phyloP scores from a whole-genome alignment of 2,113 vertebrate genomes.

The Ariopsis seemanni region DNA sequence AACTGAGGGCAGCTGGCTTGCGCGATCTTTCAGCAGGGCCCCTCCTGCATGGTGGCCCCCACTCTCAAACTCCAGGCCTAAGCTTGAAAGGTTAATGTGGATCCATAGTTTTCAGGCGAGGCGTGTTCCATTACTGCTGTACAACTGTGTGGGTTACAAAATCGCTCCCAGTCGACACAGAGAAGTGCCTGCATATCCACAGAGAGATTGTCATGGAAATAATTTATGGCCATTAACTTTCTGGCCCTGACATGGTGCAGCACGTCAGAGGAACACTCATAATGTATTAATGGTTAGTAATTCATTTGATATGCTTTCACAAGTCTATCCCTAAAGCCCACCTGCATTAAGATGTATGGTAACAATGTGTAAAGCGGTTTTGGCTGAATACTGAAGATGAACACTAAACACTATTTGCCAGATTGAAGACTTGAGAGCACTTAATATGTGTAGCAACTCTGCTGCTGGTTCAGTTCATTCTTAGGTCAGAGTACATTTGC shows the following conservation, averaged over 20 bases:
- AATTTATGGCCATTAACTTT: conserved; percentile 75
- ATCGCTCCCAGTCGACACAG: conserved; percentile 59
- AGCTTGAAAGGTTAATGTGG: conserved; percentile 59
- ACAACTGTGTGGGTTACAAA: conserved; percentile 56
- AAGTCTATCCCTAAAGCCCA: conserved; percentile 50
- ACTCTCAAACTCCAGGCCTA: conserved; percentile 27
- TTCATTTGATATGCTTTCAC: conserved; percentile 60
- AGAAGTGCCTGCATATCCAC: conserved; percentile 69
- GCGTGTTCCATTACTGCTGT: conserved; percentile 57
- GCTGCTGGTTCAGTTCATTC: neutral
- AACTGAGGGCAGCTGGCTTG: conserved; percentile 46
- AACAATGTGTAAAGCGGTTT: conserved; percentile 40
- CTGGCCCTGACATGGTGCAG: conserved; percentile 56
- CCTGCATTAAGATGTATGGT: conserved; percentile 49
- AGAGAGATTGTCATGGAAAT: conserved; percentile 76
- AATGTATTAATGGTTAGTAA: conserved; percentile 68
- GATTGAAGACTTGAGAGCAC: neutral
- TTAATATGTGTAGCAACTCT: neutral
- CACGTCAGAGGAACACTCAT: conserved; percentile 53
- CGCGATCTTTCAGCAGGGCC: conserved; percentile 72
- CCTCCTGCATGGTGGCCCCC: conserved; percentile 66
- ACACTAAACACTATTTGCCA: neutral
- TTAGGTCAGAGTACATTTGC: neutral
- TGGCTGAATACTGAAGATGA: neutral
- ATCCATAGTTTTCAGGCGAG: conserved; percentile 44